Base-by-base conservation (phyloP, 2,113 vertebrate genomes). In the Gallinago jamesoni region DNA sequence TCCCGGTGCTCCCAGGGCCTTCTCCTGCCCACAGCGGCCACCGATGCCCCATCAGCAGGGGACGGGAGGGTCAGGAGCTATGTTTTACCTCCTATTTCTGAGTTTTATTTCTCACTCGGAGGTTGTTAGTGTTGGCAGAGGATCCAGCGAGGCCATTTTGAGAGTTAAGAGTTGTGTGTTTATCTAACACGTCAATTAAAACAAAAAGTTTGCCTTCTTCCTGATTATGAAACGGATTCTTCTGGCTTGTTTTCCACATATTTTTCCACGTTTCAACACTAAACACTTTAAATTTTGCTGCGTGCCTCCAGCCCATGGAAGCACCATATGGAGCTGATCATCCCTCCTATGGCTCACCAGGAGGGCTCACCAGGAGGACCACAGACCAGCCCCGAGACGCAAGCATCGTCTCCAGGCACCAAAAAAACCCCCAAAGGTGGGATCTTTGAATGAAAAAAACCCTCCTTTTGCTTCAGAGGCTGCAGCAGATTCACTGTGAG, bases 241-340 rank as follows among this genome's bases (percentile, higher is more conserved):
- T 66, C 75, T 94, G 92, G 84, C 91, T 70, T 10, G 15, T 19
- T 84, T 33, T 24, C 87, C 84, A 24, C 19, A 3, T 3, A 0
- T 6, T 74, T 69, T 27, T 35, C 63, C 11, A 6, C 1, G 1
- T 52, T 24, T 73, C 85, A 83, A 53, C 18, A 62, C 22, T 30
- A 84, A 90, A 90, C 53, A 37, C 28, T 30, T 72, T 0, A 18
- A 3, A 3, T 45, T 60, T 17, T 47, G 25, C 72, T 20, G 45
- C 4, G 1, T 6, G 33, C 35, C 48, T 0, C 1, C 1, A 22
- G 52, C 1, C 62, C 30, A 1, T 0, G 22, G 1, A 7, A 41
- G 70, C 80, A n/a, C 48, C 87, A 5, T 13, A 13, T 0, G 0
- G 3, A 50, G 48, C 69, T 27, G 48, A 4, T 12, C 63, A 20